Evolutionary conservation across 2,797 vertebrate genomes (phyloP).

Genomic region (Anguilla pacifica): DNA sequence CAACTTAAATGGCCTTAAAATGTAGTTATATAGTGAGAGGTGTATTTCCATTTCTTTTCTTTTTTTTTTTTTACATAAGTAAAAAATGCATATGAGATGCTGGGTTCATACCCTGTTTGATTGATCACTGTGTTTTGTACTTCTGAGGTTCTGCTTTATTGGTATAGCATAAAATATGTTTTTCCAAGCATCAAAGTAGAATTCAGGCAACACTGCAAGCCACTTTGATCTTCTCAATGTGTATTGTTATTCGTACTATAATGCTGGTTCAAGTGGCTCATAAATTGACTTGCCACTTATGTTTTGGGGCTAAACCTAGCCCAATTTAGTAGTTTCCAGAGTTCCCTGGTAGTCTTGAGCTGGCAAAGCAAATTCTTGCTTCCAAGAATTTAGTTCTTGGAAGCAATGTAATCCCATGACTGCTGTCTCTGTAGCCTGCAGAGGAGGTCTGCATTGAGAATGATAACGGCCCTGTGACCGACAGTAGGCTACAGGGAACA

Average conservation of each 20-base stretch:
- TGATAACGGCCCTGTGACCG: slow-evolving; percentile 24
- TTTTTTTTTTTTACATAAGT: too few relatives aligned
- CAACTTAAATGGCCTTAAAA: too few relatives aligned
- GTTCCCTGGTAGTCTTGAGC: slow-evolving; percentile 1
- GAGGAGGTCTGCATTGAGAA: slow-evolving; percentile 15
- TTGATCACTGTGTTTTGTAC: too few relatives aligned
- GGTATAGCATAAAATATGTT: too few relatives aligned
- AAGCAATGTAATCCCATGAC: slow-evolving; percentile 1
- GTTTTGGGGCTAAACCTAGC: background rate
- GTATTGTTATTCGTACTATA: background rate
- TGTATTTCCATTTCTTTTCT: too few relatives aligned
- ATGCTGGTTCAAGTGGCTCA: background rate
- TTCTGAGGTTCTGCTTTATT: too few relatives aligned
- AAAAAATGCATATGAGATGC: too few relatives aligned
- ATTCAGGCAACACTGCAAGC: too few relatives aligned
- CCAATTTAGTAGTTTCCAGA: background rate
- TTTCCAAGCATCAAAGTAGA: too few relatives aligned
- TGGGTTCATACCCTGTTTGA: too few relatives aligned
- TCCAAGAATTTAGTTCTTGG: background rate
- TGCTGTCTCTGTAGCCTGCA: slow-evolving; percentile 12
- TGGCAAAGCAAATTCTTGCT: background rate
- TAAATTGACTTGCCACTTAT: background rate
- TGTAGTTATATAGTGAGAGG: too few relatives aligned
- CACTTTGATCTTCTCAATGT: too few relatives aligned
- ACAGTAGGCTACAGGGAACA: background rate